Conservation (phyloP, 2,888 invertebrate genomes). For the Stramonita haemastoma region DNA sequence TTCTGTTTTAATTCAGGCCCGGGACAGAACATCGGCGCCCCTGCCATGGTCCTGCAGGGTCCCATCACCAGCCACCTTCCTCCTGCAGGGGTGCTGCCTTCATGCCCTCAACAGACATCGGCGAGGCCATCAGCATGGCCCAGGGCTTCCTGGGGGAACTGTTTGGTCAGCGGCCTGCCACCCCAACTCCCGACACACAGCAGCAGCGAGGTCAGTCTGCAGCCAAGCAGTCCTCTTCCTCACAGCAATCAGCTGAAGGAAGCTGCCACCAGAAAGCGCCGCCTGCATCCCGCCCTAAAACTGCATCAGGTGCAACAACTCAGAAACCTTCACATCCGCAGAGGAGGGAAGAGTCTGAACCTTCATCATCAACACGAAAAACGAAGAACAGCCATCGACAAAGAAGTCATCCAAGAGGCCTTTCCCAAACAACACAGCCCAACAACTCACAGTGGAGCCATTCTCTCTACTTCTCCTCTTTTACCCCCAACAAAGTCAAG, state of each 20-base stretch:
- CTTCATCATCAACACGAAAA: neutral
- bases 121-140: conserved; percentile 14
- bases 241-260: too few relatives aligned
- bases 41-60: neutral
- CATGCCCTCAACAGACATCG: neutral
- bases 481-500: conserved; percentile 26
- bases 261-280: neutral
- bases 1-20: neutral
- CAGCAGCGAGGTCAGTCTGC: neutral
- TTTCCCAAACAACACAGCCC: too few relatives aligned
- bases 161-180: neutral
- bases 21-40: neutral
- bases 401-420: neutral
- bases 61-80: too few relatives aligned
- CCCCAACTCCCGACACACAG: neutral
- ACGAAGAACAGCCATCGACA: neutral
- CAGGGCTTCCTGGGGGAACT: neutral
- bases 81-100: neutral
- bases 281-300: neutral
- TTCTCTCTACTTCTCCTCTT: neutral
- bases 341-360: neutral
- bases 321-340: neutral
- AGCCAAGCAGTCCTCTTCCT: neutral
- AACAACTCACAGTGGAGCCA: conserved; percentile 2
- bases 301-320: neutral